phyloP scores from a whole-genome alignment of 2,888 invertebrate genomes.

The Sisyra nigra region DNA sequence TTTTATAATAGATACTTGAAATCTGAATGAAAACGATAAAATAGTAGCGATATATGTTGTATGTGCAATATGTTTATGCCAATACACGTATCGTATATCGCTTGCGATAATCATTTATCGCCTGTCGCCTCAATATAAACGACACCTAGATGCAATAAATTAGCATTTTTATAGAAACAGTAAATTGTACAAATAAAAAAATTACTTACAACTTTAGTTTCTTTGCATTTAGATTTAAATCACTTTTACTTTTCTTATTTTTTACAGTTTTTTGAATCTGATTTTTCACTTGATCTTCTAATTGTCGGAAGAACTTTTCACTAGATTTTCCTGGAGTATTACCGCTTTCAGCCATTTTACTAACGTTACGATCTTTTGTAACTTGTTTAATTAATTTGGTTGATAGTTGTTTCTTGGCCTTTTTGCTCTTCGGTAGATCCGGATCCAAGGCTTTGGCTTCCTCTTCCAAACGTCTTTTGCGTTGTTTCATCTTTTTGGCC shows the following conservation, averaged over 20 bases:
- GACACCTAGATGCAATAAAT: too few species aligned
- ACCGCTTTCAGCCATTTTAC: constrained; percentile 31
- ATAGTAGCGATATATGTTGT: too few species aligned
- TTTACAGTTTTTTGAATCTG: constrained; percentile 31
- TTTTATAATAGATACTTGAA: too few species aligned
- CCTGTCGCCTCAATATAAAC: too few species aligned
- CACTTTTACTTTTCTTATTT: constrained; percentile 18
- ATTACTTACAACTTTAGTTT: constrained; percentile 41
- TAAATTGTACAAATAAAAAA: not conserved
- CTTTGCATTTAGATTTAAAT: constrained; percentile 31
- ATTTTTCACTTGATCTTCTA: constrained; percentile 57
- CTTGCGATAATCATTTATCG: too few species aligned
- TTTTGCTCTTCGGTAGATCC: constrained; percentile 34
- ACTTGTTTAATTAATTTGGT: constrained; percentile 43
- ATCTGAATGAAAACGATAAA: too few species aligned
- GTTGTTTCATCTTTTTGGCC: constrained; percentile 68
- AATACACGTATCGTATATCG: too few species aligned
- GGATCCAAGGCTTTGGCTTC: constrained; percentile 30
- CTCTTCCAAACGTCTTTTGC: constrained; percentile 32
- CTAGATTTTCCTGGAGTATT: constrained; percentile 49
- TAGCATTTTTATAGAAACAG: too few species aligned
- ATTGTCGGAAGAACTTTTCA: constrained; percentile 69
- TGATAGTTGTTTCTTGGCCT: constrained; percentile 37
- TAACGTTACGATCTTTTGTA: constrained; percentile 44
- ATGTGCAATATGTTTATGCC: too few species aligned